Percentiles rank a stretch among this genome's conserved stretches.
phyloP scores from a whole-genome alignment of 1,140 invertebrate species.

The Ptiloglossa arizonensis region DNA sequence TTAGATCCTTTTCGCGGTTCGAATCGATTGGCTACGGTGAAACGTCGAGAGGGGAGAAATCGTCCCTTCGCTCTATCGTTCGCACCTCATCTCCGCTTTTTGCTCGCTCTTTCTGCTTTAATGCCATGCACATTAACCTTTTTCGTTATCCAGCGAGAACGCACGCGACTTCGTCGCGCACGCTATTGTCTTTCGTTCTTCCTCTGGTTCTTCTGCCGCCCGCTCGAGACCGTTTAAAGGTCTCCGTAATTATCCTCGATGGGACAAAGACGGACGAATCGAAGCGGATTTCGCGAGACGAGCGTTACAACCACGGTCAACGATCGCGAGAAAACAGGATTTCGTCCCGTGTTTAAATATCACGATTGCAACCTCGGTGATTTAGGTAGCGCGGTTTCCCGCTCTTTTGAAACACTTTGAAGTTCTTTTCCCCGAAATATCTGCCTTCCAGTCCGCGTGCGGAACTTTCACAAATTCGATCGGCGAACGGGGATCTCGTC shows the following conservation, averaged over 20 bases:
- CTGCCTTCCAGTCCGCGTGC: background rate
- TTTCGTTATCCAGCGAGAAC: constrained; percentile 3
- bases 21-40: constrained; percentile 28
- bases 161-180: constrained; percentile 2
- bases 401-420: background rate
- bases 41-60: constrained; percentile 13
- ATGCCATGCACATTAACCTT: constrained; percentile 37
- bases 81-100: constrained; percentile 42
- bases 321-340: too few relatives aligned
- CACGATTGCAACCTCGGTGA: too few relatives aligned
- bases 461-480: background rate
- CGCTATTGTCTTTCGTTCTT: constrained; percentile 12
- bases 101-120: constrained; percentile 24
- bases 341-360: too few relatives aligned
- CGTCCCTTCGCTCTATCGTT: constrained; percentile 43
- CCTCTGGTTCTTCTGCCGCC: too few relatives aligned
- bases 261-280: background rate
- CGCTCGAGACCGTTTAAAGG: background rate
- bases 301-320: background rate
- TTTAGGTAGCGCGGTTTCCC: background rate
- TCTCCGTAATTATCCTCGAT: background rate
- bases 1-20: constrained; percentile 20
- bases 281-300: background rate
- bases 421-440: background rate
- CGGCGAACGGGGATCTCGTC: background rate